These are phyloP conservation scores for Zalophus californianus DNA, from an alignment of 2,797 vertebrate species.

Conservation along the genomic window DNA sequence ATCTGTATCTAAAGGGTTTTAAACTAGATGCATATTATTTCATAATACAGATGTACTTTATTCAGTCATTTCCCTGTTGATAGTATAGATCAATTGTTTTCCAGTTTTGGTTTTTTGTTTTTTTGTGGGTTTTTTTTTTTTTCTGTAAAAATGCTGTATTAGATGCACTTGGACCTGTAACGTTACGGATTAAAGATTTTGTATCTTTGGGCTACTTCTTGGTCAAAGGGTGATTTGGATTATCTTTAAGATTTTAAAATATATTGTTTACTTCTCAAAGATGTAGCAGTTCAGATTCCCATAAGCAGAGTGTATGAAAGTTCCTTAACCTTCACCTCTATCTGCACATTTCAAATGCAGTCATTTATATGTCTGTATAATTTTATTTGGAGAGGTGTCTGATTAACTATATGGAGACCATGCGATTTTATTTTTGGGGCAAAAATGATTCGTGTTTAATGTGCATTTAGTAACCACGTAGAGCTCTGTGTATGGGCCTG, in stretches of 20 bases:
- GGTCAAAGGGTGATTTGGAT: constrained; percentile 8
- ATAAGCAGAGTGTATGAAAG: not conserved
- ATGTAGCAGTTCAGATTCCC: not conserved
- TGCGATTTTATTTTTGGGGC: not conserved
- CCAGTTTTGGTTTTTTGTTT: not conserved
- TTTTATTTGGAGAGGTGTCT: constrained; percentile 15
- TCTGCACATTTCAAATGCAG: not conserved
- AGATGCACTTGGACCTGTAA: constrained; percentile 10
- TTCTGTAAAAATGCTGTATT: not conserved
- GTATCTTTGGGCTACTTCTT: constrained; percentile 16
- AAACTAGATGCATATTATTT: constrained; percentile 8
- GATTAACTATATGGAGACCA: constrained; percentile 1
- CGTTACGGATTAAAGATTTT: not conserved
- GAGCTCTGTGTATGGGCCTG: not conserved
- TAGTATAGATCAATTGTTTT: not conserved
- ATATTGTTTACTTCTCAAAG: not conserved
- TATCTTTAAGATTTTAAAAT: constrained; percentile 44
- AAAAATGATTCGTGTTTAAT: constrained; percentile 42
- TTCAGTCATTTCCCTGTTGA: constrained; percentile 54
- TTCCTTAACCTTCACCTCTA: constrained; percentile 30
- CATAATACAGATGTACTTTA: not conserved
- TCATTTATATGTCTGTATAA: constrained; percentile 17
- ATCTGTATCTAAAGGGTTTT: not conserved
- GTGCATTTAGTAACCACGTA: constrained; percentile 18
- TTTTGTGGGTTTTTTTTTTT: not conserved